Percentiles rank a stretch among this genome's conserved stretches.
Evolutionary conservation across 2,888 invertebrate species (phyloP).

Genomic region (Eupithecia inturbata): DNA sequence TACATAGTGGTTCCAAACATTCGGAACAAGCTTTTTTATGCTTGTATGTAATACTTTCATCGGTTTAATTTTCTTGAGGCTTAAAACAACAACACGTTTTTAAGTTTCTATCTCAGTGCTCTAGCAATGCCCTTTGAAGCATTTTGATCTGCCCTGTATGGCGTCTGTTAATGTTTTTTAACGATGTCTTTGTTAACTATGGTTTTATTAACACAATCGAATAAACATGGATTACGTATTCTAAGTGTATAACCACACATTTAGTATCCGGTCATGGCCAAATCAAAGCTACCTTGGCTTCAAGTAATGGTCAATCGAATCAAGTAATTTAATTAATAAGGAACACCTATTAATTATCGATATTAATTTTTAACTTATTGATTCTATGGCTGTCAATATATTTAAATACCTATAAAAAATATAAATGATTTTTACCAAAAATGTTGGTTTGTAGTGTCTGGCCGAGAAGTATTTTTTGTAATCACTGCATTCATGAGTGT

Average conservation of each 20-base stretch:
- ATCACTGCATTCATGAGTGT: neutral
- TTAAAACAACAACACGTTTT: neutral
- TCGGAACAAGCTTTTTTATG: neutral
- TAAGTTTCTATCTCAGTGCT: neutral
- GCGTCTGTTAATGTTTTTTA: neutral
- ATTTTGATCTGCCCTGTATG: neutral
- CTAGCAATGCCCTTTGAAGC: neutral
- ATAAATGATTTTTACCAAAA: constrained; percentile 1
- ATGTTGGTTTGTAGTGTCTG: neutral
- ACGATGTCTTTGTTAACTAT: neutral
- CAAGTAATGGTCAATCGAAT: constrained; percentile 50
- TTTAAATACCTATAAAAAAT: constrained; percentile 20
- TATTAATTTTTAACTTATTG: constrained; percentile 40
- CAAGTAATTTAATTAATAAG: constrained; percentile 41
- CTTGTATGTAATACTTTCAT: neutral
- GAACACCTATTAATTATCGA: constrained; percentile 34
- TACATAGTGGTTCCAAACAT: neutral
- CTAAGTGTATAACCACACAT: constrained; percentile 37
- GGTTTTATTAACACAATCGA: constrained; percentile 24
- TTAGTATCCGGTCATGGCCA: constrained; percentile 48
- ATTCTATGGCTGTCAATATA: constrained; percentile 29
- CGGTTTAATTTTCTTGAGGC: neutral
- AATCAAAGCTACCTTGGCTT: constrained; percentile 49
- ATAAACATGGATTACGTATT: constrained; percentile 35
- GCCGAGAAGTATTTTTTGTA: neutral